Evolutionary conservation across 2,113 vertebrate genomes (phyloP).

Genomic region (Cheilinus undulatus): DNA sequence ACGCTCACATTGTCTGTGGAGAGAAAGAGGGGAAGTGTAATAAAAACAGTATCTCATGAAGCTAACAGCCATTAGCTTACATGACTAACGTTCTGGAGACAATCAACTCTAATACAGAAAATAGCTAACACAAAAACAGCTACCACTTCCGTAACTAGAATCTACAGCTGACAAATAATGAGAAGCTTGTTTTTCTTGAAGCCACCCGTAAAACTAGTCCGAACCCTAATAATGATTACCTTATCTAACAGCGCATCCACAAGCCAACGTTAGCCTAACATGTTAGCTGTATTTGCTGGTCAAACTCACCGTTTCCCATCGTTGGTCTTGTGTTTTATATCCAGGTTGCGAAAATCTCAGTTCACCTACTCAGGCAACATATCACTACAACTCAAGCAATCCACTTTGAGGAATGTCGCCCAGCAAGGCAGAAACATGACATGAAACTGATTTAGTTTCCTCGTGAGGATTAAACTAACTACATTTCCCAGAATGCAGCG

Average conservation of each 20-base stretch:
- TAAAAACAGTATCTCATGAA: not conserved
- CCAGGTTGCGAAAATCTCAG: not conserved
- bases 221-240: no score
- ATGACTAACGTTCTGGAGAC: not conserved
- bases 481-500: slow-evolving; percentile 50
- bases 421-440: not conserved
- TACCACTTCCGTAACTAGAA: no score
- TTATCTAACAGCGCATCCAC: not conserved
- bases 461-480: not conserved
- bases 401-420: accelerated
- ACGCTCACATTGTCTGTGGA: slow-evolving; percentile 89
- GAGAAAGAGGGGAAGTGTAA: slow-evolving; percentile 1
- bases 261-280: slow-evolving; percentile 28
- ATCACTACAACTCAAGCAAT: not conserved
- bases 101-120: not conserved
- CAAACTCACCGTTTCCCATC: slow-evolving; percentile 73
- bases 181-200: no score
- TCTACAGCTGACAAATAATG: not conserved
- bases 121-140: not conserved
- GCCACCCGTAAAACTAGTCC: no score
- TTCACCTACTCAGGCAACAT: slow-evolving; percentile 9
- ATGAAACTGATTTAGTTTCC: accelerated
- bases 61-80: not conserved
- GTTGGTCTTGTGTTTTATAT: slow-evolving; percentile 13
- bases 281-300: slow-evolving; percentile 1